Evolutionary conservation across 1,140 invertebrate genomes (phyloP), one percentile per base, ranked within the genome.

Genomic region (Bombus confusus): DNA sequence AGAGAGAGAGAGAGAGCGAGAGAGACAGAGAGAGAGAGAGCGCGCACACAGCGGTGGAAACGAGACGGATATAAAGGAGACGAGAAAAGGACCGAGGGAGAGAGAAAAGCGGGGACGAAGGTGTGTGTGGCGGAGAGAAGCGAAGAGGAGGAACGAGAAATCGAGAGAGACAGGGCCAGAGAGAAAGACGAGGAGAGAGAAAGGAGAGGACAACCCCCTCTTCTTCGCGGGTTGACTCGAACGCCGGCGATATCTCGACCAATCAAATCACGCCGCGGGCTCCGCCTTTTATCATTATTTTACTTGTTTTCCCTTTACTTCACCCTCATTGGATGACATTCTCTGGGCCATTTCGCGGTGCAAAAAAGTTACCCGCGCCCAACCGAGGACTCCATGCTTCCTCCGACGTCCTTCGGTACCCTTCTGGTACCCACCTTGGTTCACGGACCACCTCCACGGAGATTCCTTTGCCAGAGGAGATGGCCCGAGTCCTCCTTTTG

Each of bases 251-350:
- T 95, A 95, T 95, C 95, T 95, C 95, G 94, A 95, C 95, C 95
- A 95, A 95, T 95, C 94, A 92, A 95, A 94, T 95, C 91, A 92
- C 94, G 90, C 93, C 92, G 91, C 90, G 91, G 92, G 94, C 95
- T 95, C 95, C 95, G 95, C 95, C 95, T 95, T 95, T 95, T 95
- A 95, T 95, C 95, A 95, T 95, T 95, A 95, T 95, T 95, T 95
- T 95, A 95, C 94, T 95, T 95, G 94, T 95, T 95, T 95, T 95
- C 92, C 93, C 93, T 94, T 93, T 94, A 94, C 94, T 94, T 95
- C 92, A 93, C 93, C 94, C 94, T 93, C 93, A 95, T 95, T 95
- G 95, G 94, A 95, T 95, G 95, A 95, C 94, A 95, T 94, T 94
- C 91, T 85, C 90, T 82, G 86, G 86, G 91, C 91, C 92, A 87